These are phyloP conservation scores for Ochropacha duplaris DNA, from an alignment of 2,888 invertebrate species.

Conservation along the genomic window DNA sequence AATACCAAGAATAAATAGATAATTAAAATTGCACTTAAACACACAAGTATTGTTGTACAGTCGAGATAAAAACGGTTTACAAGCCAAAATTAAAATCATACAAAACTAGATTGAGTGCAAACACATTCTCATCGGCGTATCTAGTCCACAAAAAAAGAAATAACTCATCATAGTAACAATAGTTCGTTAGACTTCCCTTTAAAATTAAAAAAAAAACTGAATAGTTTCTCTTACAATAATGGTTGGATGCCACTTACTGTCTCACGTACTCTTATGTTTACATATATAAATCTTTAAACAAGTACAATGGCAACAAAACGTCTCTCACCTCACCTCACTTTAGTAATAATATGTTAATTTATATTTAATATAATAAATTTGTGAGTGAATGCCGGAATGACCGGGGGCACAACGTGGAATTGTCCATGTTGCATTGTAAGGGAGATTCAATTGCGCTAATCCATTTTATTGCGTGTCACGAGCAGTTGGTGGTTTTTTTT, in stretches of 20 bases:
- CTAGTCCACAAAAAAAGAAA: constrained; percentile 49
- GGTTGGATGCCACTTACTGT: constrained; percentile 38
- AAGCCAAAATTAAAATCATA: constrained; percentile 13
- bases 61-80: constrained; percentile 23
- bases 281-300: constrained; percentile 73
- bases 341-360: constrained; percentile 79
- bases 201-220: constrained; percentile 22
- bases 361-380: constrained; percentile 78
- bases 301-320: constrained; percentile 62
- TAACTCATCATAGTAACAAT: constrained; percentile 61
- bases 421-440: constrained; percentile 41
- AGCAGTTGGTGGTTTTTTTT: constrained; percentile 38
- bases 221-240: constrained; percentile 11
- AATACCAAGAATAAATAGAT: background rate
- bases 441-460: constrained; percentile 70
- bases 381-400: constrained; percentile 51
- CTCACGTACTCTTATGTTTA: constrained; percentile 68
- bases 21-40: background rate
- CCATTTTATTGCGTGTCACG: constrained; percentile 79
- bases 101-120: constrained; percentile 42
- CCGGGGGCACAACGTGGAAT: constrained; percentile 28
- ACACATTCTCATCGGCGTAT: constrained; percentile 45
- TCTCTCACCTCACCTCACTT: constrained; percentile 45
- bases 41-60: constrained; percentile 18
- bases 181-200: constrained; percentile 70